Evolutionary conservation across 1,140 invertebrate species (phyloP), one percentile per base, ranked within the genome.

Genomic region (Riptortus pedestris): DNA sequence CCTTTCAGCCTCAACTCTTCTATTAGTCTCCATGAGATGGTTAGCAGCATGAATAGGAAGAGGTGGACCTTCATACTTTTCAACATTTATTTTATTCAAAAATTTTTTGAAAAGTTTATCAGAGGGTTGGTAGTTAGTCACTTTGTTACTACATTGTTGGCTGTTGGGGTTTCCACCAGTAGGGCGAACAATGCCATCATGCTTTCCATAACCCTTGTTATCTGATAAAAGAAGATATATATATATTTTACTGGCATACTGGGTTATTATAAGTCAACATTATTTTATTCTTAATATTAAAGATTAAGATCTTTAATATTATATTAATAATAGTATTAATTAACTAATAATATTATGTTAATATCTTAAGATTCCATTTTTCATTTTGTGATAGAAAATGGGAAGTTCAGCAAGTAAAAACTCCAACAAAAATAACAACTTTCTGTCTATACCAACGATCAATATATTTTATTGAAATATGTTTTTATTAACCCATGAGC

Each of bases 101-200:
- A 83, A 93, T 67, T 86, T 89, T 62, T 84, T 82, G 59, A 90
- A 83, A 0, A 91, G 69, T 69, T 93, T 92, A 48, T 92, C 89
- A 52, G 77, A 79, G 2, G 90, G 88, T 73, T 93, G 91, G 72
- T 82, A 92, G 65, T 78, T 80, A n/a, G 73, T 79, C 14, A 86
- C 66, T 76, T 85, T 86, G 29, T 79, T 83, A n/a, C 81, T 81
- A 16, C 76, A 70, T 48, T 73, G 74, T 73, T 87, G 85, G 57
- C 68, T 66, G 24, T 62, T 48, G 60, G 45, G 61, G 71, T 60
- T 26, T 58, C 28, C 22, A 72, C 58, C 64, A 69, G 4, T 24
- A 26, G 29, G 28, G 18, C 47, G n/a, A 14, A 51, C 27, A 26
- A 51, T 55, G 27, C 45, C 45, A 52, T 33, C 48, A 31, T 22